These are phyloP conservation scores for Ernsta delagoae DNA, from an alignment of 2,888 invertebrate species.

Conservation along the genomic window DNA sequence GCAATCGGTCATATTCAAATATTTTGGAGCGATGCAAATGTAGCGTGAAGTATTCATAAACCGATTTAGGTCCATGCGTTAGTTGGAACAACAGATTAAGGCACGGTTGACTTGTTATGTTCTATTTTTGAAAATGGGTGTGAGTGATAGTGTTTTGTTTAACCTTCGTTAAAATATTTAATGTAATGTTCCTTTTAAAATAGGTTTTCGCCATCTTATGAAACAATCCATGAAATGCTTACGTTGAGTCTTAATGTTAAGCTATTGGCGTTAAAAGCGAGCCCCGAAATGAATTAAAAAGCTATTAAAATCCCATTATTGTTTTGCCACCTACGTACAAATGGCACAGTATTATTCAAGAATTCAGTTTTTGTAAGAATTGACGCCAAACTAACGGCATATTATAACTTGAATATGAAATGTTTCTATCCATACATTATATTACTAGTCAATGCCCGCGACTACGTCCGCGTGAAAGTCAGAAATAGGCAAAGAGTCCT, in stretches of 20 bases:
- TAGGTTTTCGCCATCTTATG: not conserved
- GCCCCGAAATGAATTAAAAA: slow-evolving; percentile 16
- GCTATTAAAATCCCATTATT: slow-evolving; percentile 28
- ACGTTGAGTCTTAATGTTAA: not conserved
- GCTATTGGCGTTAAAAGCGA: not conserved
- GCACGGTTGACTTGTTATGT: not conserved
- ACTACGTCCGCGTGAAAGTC: too few relatives aligned
- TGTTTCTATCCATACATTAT: not conserved
- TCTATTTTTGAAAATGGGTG: not conserved
- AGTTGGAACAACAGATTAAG: not conserved
- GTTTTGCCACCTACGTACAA: slow-evolving; percentile 16
- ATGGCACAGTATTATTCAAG: slow-evolving; percentile 6
- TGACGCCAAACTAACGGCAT: slow-evolving; percentile 10
- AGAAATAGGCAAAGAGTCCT: too few relatives aligned
- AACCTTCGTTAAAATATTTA: not conserved
- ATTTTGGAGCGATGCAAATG: slow-evolving; percentile 28
- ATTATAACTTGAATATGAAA: slow-evolving; percentile 11
- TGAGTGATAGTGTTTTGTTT: too few relatives aligned
- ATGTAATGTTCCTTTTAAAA: not conserved
- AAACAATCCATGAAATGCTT: not conserved
- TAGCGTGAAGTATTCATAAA: slow-evolving; percentile 11
- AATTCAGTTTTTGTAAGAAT: slow-evolving; percentile 9
- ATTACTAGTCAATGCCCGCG: too few relatives aligned
- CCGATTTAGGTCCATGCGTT: slow-evolving; percentile 4
- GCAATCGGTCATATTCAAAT: slow-evolving; percentile 30